Evolutionary conservation across 2,888 invertebrate species (phyloP).

Genomic region (Antheraea assamensis): DNA sequence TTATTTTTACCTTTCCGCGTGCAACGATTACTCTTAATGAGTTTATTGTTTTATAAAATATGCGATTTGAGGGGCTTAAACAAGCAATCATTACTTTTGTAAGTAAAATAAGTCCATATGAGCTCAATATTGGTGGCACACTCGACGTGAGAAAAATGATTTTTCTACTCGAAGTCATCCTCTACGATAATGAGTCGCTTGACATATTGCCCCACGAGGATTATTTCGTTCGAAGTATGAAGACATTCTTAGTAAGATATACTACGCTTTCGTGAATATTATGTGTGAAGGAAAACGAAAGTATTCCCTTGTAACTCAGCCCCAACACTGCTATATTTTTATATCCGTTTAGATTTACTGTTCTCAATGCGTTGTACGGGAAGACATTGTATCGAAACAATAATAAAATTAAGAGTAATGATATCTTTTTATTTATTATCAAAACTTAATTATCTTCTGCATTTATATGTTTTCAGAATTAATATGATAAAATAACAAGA

Average conservation of each 20-base stretch:
- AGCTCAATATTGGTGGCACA: conserved; percentile 43
- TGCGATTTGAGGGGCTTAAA: neutral
- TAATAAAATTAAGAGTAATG: no score
- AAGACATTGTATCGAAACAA: no score
- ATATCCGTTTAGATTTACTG: conserved; percentile 29
- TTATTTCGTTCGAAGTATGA: conserved; percentile 74
- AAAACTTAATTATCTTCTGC: no score
- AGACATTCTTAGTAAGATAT: conserved; percentile 75
- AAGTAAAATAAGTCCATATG: neutral
- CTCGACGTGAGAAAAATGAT: conserved; percentile 57
- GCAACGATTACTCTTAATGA: no score
- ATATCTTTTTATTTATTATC: no score
- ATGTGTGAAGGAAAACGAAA: conserved; percentile 77
- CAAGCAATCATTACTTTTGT: neutral
- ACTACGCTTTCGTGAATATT: conserved; percentile 70
- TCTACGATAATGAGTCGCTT: conserved; percentile 76
- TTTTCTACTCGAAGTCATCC: conserved; percentile 68
- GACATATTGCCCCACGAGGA: conserved; percentile 72
- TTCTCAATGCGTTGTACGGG: neutral
- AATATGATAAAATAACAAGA: no score
- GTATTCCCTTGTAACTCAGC: conserved; percentile 54
- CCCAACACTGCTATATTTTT: conserved; percentile 37
- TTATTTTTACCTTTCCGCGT: no score
- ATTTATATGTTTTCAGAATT: no score
- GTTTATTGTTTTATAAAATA: neutral